Evolutionary conservation across 2,797 vertebrate species (phyloP).

Genomic region (Rhyacichthys aspro): DNA sequence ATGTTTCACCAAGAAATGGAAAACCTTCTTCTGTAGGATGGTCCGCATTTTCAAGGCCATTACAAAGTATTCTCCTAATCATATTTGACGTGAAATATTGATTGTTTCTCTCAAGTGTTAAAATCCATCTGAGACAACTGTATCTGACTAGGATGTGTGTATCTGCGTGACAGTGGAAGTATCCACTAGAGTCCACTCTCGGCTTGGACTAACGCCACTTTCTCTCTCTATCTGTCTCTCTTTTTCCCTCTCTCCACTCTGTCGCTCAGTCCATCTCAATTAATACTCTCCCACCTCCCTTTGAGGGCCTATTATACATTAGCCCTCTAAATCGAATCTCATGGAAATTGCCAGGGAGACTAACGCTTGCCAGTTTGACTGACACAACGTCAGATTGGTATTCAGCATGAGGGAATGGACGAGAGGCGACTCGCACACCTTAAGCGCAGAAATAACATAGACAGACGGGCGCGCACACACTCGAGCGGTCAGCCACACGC

Average conservation of each 20-base stretch:
- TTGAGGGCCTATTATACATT: conserved; percentile 73
- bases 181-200: conserved; percentile 74
- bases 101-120: neutral
- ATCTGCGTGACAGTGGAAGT: conserved; percentile 23
- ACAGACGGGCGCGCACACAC: conserved; percentile 7
- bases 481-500: conserved; percentile 24
- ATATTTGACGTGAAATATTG: neutral
- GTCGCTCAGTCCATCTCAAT: conserved; percentile 73
- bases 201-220: conserved; percentile 57
- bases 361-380: conserved; percentile 65
- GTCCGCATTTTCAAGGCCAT: no score
- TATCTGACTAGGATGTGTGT: conserved; percentile 4
- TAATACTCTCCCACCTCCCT: conserved; percentile 73
- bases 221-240: conserved; percentile 29
- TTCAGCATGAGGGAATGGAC: conserved; percentile 35
- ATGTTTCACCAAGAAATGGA: no score
- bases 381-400: conserved; percentile 62
- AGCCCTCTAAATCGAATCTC: conserved; percentile 75
- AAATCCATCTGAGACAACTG: neutral
- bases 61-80: no score
- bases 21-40: no score
- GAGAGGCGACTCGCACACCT: conserved; percentile 32
- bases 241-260: conserved; percentile 29
- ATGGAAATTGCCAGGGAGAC: conserved; percentile 72
- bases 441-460: conserved; percentile 38